phyloP scores from a whole-genome alignment of 2,888 invertebrate genomes.

The Drosophila diplacantha region DNA sequence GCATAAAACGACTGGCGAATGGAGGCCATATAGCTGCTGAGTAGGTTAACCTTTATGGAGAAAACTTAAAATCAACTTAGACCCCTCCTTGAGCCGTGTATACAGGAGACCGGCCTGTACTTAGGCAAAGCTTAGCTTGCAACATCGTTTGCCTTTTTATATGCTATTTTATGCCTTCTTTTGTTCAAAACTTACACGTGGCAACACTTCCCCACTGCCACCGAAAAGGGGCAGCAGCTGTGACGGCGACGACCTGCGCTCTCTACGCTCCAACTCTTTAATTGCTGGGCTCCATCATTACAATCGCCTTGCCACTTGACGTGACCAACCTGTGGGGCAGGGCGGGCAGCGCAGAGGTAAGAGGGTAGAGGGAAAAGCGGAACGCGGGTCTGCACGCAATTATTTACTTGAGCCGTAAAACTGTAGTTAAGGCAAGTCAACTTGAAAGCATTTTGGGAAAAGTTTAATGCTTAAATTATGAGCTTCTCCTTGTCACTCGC shows the following conservation, averaged over 20 bases:
- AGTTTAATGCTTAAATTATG: constrained; percentile 73
- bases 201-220: constrained; percentile 9
- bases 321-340: constrained; percentile 35
- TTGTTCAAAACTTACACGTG: constrained; percentile 46
- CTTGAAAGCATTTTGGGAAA: constrained; percentile 71
- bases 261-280: constrained; percentile 48
- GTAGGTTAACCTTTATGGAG: constrained; percentile 57
- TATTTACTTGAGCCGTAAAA: constrained; percentile 73
- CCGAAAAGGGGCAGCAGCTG: constrained; percentile 36
- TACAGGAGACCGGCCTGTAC: constrained; percentile 3
- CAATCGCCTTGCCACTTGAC: constrained; percentile 50
- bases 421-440: constrained; percentile 74
- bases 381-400: constrained; percentile 53
- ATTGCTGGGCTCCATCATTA: constrained; percentile 70
- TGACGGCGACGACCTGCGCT: constrained; percentile 17
- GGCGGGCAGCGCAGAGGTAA: background rate
- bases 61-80: constrained; percentile 28
- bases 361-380: constrained; percentile 7
- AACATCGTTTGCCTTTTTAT: constrained; percentile 44
- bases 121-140: constrained; percentile 29
- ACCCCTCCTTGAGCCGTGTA: constrained; percentile 6
- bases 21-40: constrained; percentile 43
- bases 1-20: constrained; percentile 37
- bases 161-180: constrained; percentile 60
- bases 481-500: constrained; percentile 46